Evolutionary conservation across 2,888 invertebrate species (phyloP), one percentile per base, ranked within the genome.

Genomic region (Branchellion lobata): DNA sequence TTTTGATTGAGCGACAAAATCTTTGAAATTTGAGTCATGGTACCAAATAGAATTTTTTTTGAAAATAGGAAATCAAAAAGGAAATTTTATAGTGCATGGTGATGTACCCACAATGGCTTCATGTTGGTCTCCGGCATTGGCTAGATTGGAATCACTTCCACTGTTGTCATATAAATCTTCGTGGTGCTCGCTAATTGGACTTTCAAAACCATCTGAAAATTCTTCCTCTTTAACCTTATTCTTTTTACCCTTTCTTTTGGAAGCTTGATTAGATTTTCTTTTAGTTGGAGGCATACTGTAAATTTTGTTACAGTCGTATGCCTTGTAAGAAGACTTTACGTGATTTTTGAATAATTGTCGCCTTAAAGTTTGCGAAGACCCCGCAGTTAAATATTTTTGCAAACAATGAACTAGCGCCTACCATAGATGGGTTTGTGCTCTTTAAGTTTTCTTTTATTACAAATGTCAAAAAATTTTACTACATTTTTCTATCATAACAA

Each of bases 401-500:
- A 57, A 18, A 57, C 61, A 57, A 57, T 57, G 61, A 57, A 57
- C 61, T 57, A 57, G 61, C 61, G 61, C 24, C 24, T 57, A 57
- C n/a, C 61, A 57, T 5, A n/a, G 61, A 57, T 57, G 24, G n/a
- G 24, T n/a, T 8, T 57, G 5, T 57, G 3, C 21, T 24, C 61
- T 57, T 57, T 57, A 18, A 14, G n/a, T 24, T 24, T 24, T 24
- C 21, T 18, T 57, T 57, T n/a, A 24, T 24, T 24, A 3, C 21
- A 24, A 57, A 57, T 24, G 8, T 57, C 21, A 57, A 57, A 57
- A n/a, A n/a, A n/a, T n/a, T n/a, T n/a, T n/a, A n/a, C n/a, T n/a
- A n/a, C n/a, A n/a, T n/a, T n/a, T n/a, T n/a, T n/a, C n/a, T n/a
- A n/a, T n/a, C n/a, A n/a, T n/a, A n/a, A n/a, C n/a, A n/a, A n/a